Percentiles rank a stretch among this genome's conserved stretches.
These are phyloP conservation scores for Dendrocincla tyrannina DNA, from an alignment of 2,797 vertebrate genomes.

Conservation along the genomic window DNA sequence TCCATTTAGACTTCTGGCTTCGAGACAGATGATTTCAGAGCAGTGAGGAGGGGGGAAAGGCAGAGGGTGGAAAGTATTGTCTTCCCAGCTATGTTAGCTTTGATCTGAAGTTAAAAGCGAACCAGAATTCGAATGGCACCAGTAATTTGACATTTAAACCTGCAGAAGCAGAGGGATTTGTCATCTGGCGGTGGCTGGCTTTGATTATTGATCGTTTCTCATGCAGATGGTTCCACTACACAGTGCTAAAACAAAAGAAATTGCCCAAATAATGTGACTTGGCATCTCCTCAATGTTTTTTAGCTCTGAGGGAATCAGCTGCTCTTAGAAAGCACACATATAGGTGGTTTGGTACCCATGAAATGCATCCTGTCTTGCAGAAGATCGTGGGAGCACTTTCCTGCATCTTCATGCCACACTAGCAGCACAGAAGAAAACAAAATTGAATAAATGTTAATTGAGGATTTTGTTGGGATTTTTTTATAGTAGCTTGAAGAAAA, in stretches of 20 bases:
- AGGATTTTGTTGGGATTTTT: not conserved
- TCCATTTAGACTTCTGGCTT: slow-evolving; percentile 40
- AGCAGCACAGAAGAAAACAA: not conserved
- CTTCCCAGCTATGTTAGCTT: slow-evolving; percentile 21
- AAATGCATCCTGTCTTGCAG: not conserved
- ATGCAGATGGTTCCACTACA: not conserved
- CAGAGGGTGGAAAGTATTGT: not conserved
- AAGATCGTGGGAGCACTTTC: not conserved
- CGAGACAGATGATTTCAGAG: slow-evolving; percentile 41
- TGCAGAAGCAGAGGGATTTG: not conserved
- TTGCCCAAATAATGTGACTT: not conserved
- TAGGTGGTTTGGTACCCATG: not conserved
- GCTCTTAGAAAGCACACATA: not conserved
- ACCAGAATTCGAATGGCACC: not conserved
- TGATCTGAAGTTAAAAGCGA: not conserved
- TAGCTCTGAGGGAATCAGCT: not conserved
- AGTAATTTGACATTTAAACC: slow-evolving; percentile 11
- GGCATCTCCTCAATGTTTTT: not conserved
- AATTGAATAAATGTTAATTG: not conserved
- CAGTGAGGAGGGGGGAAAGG: not conserved
- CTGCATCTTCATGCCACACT: not conserved
- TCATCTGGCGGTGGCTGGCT: not conserved
- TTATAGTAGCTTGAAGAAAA: not conserved
- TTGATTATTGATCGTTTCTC: slow-evolving; percentile 6
- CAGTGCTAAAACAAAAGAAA: not conserved